Evolutionary conservation across 2,113 vertebrate genomes (phyloP).

Genomic region (Pycnonotus jocosus): DNA sequence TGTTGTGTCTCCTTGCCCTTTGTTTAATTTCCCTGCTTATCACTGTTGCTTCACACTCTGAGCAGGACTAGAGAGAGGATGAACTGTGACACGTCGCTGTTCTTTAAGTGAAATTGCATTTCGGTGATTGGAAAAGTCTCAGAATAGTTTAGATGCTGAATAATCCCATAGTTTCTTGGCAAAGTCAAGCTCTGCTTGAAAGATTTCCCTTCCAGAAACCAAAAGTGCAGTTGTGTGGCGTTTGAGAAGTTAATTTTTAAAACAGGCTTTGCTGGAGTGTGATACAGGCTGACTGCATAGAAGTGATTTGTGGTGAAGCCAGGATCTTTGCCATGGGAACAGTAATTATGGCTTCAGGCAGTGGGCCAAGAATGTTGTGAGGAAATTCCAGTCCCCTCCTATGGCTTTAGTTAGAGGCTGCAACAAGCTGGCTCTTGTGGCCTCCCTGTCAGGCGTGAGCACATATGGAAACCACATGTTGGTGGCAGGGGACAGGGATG

Average conservation of each 20-base stretch:
- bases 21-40: neutral
- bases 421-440: slow-evolving; percentile 45
- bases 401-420: slow-evolving; percentile 28
- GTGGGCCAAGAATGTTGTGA: slow-evolving; percentile 46
- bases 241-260: slow-evolving; percentile 58
- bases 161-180: neutral
- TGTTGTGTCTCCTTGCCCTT: neutral
- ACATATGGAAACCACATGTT: neutral
- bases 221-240: neutral
- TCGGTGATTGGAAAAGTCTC: neutral
- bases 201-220: neutral
- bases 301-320: slow-evolving; percentile 52
- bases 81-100: rapidly evolving
- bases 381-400: slow-evolving; percentile 53
- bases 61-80: neutral
- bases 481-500: neutral
- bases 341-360: slow-evolving; percentile 57
- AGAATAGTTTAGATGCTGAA: neutral
- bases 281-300: slow-evolving; percentile 21
- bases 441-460: neutral
- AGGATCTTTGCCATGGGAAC: slow-evolving; percentile 66
- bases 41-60: neutral
- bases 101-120: neutral
- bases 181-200: neutral
- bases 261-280: slow-evolving; percentile 11